These are phyloP conservation scores for Schizopygopsis pylzovi DNA, from an alignment of 2,797 vertebrate species.

Conservation along the genomic window DNA sequence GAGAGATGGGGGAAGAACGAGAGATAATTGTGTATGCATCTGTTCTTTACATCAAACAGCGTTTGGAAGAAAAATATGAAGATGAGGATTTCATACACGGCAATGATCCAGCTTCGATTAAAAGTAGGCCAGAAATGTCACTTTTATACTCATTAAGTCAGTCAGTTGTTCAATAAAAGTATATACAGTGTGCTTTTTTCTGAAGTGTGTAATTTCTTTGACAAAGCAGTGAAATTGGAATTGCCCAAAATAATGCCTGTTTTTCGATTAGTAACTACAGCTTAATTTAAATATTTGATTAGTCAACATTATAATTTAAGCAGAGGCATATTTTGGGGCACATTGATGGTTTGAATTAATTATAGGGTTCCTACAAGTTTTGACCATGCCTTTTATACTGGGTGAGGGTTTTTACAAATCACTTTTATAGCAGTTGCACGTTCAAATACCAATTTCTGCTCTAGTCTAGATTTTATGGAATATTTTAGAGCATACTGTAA, in stretches of 20 bases:
- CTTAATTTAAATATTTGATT: background rate
- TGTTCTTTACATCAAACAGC: slow-evolving; percentile 48
- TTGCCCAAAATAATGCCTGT: background rate
- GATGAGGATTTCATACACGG: background rate
- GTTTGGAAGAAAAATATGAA: slow-evolving; percentile 21
- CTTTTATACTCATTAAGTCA: background rate
- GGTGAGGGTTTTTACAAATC: background rate
- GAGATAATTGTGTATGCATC: slow-evolving; percentile 41
- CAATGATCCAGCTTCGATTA: slow-evolving; percentile 29
- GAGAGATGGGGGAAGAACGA: slow-evolving; percentile 41
- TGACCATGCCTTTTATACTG: background rate
- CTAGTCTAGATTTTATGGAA: background rate
- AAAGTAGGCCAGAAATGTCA: slow-evolving; percentile 30
- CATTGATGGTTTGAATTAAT: background rate
- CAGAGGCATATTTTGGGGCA: background rate
- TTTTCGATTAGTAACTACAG: background rate
- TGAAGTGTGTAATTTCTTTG: background rate
- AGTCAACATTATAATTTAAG: background rate
- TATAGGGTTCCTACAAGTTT: background rate
- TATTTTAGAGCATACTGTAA: background rate
- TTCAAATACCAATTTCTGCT: background rate
- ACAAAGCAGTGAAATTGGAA: background rate
- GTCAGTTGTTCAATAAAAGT: slow-evolving; percentile 19
- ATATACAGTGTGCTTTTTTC: background rate
- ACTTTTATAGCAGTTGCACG: background rate